These are phyloP conservation scores for Heliconius cydno DNA, from an alignment of 2,888 invertebrate genomes.

Conservation along the genomic window DNA sequence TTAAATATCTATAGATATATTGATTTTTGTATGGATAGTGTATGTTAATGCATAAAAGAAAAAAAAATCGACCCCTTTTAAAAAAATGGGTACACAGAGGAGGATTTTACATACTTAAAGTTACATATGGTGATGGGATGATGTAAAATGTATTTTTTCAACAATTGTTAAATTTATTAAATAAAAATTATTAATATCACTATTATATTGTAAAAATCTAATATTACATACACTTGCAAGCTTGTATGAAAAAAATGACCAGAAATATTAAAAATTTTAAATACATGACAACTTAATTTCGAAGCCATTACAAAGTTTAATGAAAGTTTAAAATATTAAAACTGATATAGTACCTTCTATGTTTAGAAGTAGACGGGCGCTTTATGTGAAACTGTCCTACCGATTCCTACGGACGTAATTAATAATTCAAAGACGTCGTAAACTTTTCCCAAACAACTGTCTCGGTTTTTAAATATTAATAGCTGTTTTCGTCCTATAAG, in stretches of 20 bases:
- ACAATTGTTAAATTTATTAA: too few species aligned
- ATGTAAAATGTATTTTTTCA: too few species aligned
- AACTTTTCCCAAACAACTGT: conserved; percentile 64
- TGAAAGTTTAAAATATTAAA: conserved; percentile 45
- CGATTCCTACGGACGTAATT: conserved; percentile 57
- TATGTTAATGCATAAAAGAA: too few species aligned
- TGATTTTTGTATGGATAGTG: too few species aligned
- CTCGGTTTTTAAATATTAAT: conserved; percentile 54
- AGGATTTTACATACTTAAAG: too few species aligned
- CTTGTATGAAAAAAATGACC: not conserved
- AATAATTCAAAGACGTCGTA: conserved; percentile 66
- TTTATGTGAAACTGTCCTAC: conserved; percentile 52
- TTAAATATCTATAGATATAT: too few species aligned
- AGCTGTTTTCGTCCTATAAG: conserved; percentile 25
- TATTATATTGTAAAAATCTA: too few species aligned
- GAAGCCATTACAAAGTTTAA: conserved; percentile 37
- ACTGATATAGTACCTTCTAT: conserved; percentile 49
- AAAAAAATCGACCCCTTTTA: too few species aligned
- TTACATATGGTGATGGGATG: too few species aligned
- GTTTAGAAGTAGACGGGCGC: conserved; percentile 54
- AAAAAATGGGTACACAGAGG: too few species aligned
- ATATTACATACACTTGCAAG: not conserved
- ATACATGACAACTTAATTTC: conserved; percentile 1
- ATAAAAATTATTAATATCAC: too few species aligned
- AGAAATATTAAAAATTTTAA: not conserved